A percentile compares a stretch with the other conserved stretches of the same genome.
Conservation (phyloP, 2,797 vertebrate species). For the Knipowitschia caucasica region DNA sequence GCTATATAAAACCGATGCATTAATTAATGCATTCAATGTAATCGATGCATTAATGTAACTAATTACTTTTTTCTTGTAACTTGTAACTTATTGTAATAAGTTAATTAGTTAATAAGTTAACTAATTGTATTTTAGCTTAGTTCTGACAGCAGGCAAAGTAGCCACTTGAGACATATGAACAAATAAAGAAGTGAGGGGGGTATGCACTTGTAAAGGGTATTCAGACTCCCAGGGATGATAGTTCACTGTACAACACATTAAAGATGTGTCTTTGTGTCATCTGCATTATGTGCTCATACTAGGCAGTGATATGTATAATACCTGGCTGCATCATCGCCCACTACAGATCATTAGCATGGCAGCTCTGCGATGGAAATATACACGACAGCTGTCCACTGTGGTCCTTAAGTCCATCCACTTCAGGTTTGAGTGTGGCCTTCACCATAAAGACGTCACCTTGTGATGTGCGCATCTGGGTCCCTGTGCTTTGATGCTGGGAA, state of each 20-base stretch:
- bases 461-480: conserved; percentile 28
- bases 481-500: conserved; percentile 17
- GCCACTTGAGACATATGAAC: conserved; percentile 28
- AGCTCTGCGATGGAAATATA: conserved; percentile 23
- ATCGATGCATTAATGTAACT: too few relatives aligned
- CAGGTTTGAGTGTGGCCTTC: conserved; percentile 6
- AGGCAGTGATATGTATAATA: conserved; percentile 40
- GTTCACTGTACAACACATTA: conserved; percentile 29
- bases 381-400: conserved; percentile 36
- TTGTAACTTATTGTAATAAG: too few relatives aligned
- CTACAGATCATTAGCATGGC: conserved; percentile 54
- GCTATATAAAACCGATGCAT: too few relatives aligned
- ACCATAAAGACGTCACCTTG: conserved; percentile 11
- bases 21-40: too few relatives aligned
- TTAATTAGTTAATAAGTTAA: too few relatives aligned
- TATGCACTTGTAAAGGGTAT: conserved; percentile 27
- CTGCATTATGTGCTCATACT: conserved; percentile 47
- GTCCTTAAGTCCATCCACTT: conserved; percentile 15
- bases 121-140: too few relatives aligned
- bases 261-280: conserved; percentile 49
- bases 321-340: conserved; percentile 49
- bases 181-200: conserved; percentile 42
- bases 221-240: conserved; percentile 37
- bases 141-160: conserved; percentile 37
- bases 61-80: too few relatives aligned